A percentile compares a stretch with the other conserved stretches of the same genome.
phyloP scores from a whole-genome alignment of 2,113 vertebrate species.

The Tetraodon nigroviridis region DNA sequence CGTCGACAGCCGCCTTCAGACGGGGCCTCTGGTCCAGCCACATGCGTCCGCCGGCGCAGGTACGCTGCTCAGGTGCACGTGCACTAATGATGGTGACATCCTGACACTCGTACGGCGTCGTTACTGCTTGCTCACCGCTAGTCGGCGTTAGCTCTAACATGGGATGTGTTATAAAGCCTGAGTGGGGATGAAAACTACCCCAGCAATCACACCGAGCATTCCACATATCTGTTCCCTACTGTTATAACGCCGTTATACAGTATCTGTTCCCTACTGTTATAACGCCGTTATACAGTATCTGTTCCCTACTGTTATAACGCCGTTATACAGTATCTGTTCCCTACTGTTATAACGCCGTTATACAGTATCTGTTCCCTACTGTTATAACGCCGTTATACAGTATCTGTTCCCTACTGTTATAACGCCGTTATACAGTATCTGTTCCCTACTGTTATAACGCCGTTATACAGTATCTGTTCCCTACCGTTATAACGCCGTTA shows the following conservation, averaged over 20 bases:
- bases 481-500: not conserved
- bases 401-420: not conserved
- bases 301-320: not conserved
- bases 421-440: too few relatives aligned
- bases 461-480: not conserved
- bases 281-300: too few relatives aligned
- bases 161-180: too few relatives aligned
- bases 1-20: constrained; percentile 33
- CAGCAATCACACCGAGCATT: not conserved
- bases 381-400: not conserved
- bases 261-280: too few relatives aligned
- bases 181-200: too few relatives aligned
- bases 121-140: too few relatives aligned
- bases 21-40: constrained; percentile 14
- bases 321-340: not conserved
- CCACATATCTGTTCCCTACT: too few relatives aligned
- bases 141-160: too few relatives aligned
- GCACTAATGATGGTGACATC: too few relatives aligned
- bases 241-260: not conserved
- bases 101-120: too few relatives aligned
- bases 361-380: not conserved
- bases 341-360: not conserved
- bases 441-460: too few relatives aligned
- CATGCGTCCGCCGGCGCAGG: constrained; percentile 1
- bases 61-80: too few relatives aligned